Conservation (phyloP, 1,140 invertebrate species). For the Pseudomyrmex cubaensis region DNA sequence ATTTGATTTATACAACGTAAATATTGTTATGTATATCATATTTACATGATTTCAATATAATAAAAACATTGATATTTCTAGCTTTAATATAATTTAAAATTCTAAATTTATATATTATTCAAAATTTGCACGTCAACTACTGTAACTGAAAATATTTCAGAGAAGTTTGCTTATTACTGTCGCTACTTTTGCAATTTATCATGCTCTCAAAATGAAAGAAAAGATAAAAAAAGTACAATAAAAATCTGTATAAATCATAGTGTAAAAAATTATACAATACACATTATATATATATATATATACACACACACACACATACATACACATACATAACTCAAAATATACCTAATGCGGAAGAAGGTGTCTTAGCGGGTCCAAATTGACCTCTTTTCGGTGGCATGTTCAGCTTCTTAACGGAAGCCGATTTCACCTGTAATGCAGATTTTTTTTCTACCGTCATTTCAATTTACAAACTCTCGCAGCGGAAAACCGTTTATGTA, state of each 20-base stretch:
- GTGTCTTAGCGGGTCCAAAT: slow-evolving; percentile 80
- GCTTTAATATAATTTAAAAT: neutral
- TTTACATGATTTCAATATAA: slow-evolving; percentile 11
- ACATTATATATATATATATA: neutral
- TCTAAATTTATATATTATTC: slow-evolving; percentile 8
- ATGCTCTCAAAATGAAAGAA: slow-evolving; percentile 67
- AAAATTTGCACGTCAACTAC: neutral
- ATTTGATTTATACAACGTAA: slow-evolving; percentile 29
- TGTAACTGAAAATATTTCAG: neutral
- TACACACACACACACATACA: too few relatives aligned
- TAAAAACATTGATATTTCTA: neutral
- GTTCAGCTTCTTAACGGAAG: slow-evolving; percentile 79
- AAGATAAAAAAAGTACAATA: slow-evolving; percentile 3
- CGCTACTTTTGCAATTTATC: slow-evolving; percentile 47
- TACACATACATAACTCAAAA: neutral
- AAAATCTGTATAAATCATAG: neutral
- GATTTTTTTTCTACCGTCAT: neutral
- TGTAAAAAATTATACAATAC: neutral
- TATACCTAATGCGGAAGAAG: slow-evolving; percentile 77
- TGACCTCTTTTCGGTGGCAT: slow-evolving; percentile 78
- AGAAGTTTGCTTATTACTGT: slow-evolving; percentile 18
- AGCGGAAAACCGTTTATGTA: neutral
- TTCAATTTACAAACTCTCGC: neutral
- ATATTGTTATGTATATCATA: neutral
- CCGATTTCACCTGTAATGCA: slow-evolving; percentile 80